Percentiles rank a stretch among this genome's conserved stretches.
Evolutionary conservation across 1,140 invertebrate genomes (phyloP).

Genomic region (Metaphire vulgaris): DNA sequence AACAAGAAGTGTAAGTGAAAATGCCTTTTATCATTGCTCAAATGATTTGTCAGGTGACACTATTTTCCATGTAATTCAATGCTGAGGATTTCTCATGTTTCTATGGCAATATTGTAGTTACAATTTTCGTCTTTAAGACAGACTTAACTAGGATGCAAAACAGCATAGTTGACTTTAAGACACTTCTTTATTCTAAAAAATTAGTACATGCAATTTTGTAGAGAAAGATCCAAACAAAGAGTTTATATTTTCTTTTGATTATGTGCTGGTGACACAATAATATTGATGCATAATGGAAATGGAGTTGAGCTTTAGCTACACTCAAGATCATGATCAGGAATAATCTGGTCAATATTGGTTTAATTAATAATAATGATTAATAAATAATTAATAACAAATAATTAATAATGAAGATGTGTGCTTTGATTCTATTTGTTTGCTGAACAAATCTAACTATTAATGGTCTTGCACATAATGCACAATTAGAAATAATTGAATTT

Average conservation of each 20-base stretch:
- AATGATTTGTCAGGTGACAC: not conserved
- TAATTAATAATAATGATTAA: too few relatives aligned
- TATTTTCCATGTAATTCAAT: not conserved
- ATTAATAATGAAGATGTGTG: too few relatives aligned
- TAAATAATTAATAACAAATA: too few relatives aligned
- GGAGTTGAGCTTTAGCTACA: too few relatives aligned
- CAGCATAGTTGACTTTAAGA: not conserved
- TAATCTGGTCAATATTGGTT: too few relatives aligned
- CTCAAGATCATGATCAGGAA: too few relatives aligned
- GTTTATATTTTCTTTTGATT: too few relatives aligned
- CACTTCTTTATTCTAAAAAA: not conserved
- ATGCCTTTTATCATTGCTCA: not conserved
- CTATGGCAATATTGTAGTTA: not conserved
- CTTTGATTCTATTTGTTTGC: not conserved
- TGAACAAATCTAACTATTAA: not conserved
- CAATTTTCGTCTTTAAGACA: not conserved
- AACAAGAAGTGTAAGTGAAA: not conserved
- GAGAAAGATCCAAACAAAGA: too few relatives aligned
- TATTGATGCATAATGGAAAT: too few relatives aligned
- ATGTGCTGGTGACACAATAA: too few relatives aligned
- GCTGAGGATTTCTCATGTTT: not conserved
- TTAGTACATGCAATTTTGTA: too few relatives aligned
- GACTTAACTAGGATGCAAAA: not conserved
- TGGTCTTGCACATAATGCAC: not conserved
- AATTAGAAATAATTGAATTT: not conserved